phyloP scores from a whole-genome alignment of 2,888 invertebrate genomes.

The Entomobrya proxima region DNA sequence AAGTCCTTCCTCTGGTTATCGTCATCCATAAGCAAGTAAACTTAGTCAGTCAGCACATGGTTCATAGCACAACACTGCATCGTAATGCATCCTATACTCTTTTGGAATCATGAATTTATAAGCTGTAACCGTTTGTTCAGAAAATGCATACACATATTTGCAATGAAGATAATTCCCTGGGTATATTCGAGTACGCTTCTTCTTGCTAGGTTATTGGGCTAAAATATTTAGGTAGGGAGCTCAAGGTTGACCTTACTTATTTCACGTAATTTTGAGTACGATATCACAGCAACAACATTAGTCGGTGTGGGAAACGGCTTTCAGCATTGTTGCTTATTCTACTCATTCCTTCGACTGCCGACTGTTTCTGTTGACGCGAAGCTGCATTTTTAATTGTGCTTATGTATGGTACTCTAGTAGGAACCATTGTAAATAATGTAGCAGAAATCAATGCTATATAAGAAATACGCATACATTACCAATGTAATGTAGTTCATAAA shows the following conservation, averaged over 20 bases:
- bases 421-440: no score
- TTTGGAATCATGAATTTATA: no score
- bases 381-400: no score
- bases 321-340: background rate
- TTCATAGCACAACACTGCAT: no score
- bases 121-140: no score
- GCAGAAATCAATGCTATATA: no score
- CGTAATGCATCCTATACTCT: no score
- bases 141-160: background rate
- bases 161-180: background rate
- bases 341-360: background rate
- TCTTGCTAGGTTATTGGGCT: constrained; percentile 46
- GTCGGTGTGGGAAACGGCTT: background rate
- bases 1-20: background rate
- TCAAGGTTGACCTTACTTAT: constrained; percentile 49
- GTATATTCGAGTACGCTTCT: background rate
- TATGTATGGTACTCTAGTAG: no score
- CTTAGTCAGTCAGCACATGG: background rate
- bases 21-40: background rate
- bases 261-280: constrained; percentile 2
- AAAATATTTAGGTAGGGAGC: constrained; percentile 43
- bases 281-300: background rate
- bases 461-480: no score
- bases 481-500: no score
- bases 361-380: no score